Evolutionary conservation across 2,888 invertebrate species (phyloP).

Genomic region (Ectobius pallidus): DNA sequence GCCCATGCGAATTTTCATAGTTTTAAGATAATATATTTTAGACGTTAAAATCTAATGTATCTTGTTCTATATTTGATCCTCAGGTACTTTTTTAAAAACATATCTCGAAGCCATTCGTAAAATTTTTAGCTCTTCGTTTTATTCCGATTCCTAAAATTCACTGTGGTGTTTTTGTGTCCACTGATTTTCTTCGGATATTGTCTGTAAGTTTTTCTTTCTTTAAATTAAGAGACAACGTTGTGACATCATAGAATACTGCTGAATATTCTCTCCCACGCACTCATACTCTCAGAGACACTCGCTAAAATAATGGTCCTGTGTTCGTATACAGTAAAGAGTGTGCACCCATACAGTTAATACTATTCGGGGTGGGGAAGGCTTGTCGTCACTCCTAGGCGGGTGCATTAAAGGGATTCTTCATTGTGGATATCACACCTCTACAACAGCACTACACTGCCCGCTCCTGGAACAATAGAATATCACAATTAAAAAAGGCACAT

Average conservation of each 20-base stretch:
- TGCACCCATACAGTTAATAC: background rate
- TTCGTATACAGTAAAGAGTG: slow-evolving; percentile 13
- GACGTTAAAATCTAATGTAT: no score
- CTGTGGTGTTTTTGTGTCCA: no score
- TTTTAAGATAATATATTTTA: no score
- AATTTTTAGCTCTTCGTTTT: background rate
- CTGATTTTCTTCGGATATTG: no score
- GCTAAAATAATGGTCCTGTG: background rate
- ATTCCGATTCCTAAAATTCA: no score
- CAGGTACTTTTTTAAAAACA: slow-evolving; percentile 18
- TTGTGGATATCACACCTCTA: no score
- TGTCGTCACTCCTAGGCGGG: background rate
- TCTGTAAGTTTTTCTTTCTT: no score
- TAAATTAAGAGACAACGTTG: no score
- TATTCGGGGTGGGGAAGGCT: background rate
- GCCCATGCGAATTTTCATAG: slow-evolving; percentile 22
- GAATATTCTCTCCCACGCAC: background rate
- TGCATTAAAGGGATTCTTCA: background rate
- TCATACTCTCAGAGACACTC: background rate
- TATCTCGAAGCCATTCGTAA: background rate
- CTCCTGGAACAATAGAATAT: background rate
- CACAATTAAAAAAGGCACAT: background rate
- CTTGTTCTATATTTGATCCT: background rate
- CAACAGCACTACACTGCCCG: background rate
- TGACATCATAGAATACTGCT: slow-evolving; percentile 1